phyloP scores from a whole-genome alignment of 2,113 vertebrate genomes.

The Microcebus tavaratra region DNA sequence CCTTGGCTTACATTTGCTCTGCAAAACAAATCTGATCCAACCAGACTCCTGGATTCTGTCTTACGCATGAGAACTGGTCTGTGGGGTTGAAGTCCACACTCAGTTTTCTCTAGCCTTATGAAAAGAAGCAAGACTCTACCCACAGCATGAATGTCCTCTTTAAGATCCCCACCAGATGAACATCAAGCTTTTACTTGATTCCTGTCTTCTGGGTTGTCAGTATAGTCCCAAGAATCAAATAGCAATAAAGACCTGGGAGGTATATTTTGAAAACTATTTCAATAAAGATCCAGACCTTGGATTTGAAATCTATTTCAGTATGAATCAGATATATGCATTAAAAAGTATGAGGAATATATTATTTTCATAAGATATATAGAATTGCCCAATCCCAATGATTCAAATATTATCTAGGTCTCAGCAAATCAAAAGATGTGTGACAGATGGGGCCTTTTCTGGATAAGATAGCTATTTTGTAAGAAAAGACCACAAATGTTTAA shows the following conservation, averaged over 20 bases:
- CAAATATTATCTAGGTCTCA: background rate
- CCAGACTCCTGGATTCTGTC: constrained; percentile 21
- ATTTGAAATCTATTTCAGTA: background rate
- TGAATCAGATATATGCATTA: background rate
- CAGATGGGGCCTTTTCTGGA: background rate
- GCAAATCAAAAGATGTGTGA: background rate
- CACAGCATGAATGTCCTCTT: constrained; percentile 1
- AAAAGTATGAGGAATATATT: background rate
- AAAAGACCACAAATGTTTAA: constrained; percentile 20
- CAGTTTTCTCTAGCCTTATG: constrained; percentile 20
- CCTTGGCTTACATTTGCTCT: constrained; percentile 46
- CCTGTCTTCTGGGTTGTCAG: background rate
- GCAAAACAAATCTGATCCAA: constrained; percentile 20
- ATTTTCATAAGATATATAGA: background rate
- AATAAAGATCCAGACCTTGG: background rate
- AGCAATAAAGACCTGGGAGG: background rate
- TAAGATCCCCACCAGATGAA: background rate
- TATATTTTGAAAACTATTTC: constrained; percentile 11
- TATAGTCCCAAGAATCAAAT: background rate
- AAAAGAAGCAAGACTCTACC: constrained; percentile 41
- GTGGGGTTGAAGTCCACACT: background rate
- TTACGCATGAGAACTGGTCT: background rate
- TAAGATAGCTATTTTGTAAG: background rate
- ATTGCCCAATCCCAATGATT: background rate
- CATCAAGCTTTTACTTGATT: background rate